Base-by-base conservation (phyloP, 2,888 invertebrate genomes). In the Phortica magna region DNA sequence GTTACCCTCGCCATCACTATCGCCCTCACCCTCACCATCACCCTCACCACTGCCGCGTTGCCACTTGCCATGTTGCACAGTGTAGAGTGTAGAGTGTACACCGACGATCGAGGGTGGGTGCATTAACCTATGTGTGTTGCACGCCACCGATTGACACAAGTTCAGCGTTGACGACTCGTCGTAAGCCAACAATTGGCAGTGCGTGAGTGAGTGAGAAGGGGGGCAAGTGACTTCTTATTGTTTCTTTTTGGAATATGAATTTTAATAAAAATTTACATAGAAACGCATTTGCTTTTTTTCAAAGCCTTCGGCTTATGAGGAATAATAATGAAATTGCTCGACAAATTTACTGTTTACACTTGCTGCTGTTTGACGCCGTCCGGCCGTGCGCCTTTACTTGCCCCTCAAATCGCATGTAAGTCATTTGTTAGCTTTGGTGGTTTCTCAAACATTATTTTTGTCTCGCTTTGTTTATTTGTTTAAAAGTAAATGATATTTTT, bases 51-150 rank as follows among this genome's bases (percentile, higher is more conserved):
- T 4, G 3, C 5, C 31, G 31, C 31, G 53, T 10, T n/a, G 53
- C 53, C 53, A 10, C 53, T 53, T 53, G 0, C 53, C 53, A 14
- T 53, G 53, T 7, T 14, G 53, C 7, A 53, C 53, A 53, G 53
- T 53, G 53, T 53, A n/a, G 7, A n/a, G n/a, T n/a, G n/a, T n/a
- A n/a, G n/a, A n/a, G n/a, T n/a, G 2, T 10, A 53, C 53, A 53
- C n/a, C n/a, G 53, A 10, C 12, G 59, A 19, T n/a, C 59, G 59
- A 19, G n/a, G 59, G 59, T 19, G 59, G 59, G 19, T 59, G 59
- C 59, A 59, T 59, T 59, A 59, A 59, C 59, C 59, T 59, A 14
- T 59, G n/a, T 59, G n/a, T n/a, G n/a, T n/a, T n/a, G n/a, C n/a
- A 5, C n/a, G 59, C 59, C 7, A 59, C 59, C 59, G 19, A 9